Base-by-base conservation (phyloP, 2,888 invertebrate species). In the Epistrophella euchroma region DNA sequence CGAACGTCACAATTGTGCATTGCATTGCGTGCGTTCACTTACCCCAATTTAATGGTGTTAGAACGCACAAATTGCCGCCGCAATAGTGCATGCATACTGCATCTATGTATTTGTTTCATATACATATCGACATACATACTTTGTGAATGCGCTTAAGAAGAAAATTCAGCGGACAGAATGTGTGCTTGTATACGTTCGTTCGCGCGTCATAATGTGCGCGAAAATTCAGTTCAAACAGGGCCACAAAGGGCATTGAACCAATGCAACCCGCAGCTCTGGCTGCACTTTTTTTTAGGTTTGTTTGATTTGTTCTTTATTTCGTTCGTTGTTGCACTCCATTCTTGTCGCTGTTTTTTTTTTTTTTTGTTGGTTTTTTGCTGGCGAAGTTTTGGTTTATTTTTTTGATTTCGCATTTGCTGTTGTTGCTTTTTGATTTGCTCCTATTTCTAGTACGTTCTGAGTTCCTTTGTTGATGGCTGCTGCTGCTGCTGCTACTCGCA, bases 241-340 rank as follows among this genome's bases (percentile, higher is more conserved):
- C 88, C 88, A 88, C 85, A 85, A 88, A 88, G 88, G 88, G 88
- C 88, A 88, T 86, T 88, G 88, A 88, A 88, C 88, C 80, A 88
- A 82, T 87, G 75, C 82, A 86, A 82, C 82, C 86, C 86, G 86
- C 71, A 78, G 77, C 86, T 82, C 68, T 81, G 76, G 85, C 77
- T 86, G 81, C 81, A 82, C 62, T 74, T 78, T 86, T 72, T 72
- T 52, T 76, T 62, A 32, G 35, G 73, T 77, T 60, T 62, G 43
- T 79, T 70, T 75, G 64, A 9, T 72, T 77, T 73, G 62, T 10
- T 52, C 32, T 62, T 72, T 73, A 40, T 64, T 70, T 75, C 58
- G 62, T 81, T 86, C 58, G 86, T 86, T 47, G 79, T 72, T 75
- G 84, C 71, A 75, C 80, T 84, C 84, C 75, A 84, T 84, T 84